Evolutionary conservation across 2,113 vertebrate species (phyloP), one percentile per base, ranked within the genome.

Genomic region (Mormyrus iriodes): DNA sequence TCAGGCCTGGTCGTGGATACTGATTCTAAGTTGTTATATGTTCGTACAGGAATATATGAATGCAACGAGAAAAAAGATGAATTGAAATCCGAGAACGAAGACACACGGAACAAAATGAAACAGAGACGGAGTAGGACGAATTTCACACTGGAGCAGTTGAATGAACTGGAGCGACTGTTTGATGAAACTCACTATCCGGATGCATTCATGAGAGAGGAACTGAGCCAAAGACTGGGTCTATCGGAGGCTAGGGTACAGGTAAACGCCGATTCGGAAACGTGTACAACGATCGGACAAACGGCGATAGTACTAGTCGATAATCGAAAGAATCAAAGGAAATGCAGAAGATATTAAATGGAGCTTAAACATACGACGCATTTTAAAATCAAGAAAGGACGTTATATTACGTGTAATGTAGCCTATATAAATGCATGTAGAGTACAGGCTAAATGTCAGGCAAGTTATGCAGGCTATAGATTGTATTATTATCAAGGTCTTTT

Each of bases 181-280:
- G 98, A 99, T 93, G 98, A 99, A 95, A 99, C 98, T 88, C 98
- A 99, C 94, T 99, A 99, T 90, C 98, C 98, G 0, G 98, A 99
- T 95, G 98, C 98, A 88, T 99, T 99, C 95, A 99, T 99, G 98
- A 95, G 98, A 84, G 98, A 99, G 95, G 98, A 99, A 92, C 94
- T 99, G 91, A 99, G 98, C 95, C 98, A 99, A 95, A 96, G 98
- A 92, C 96, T 99, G 93, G 98, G 98, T 39, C 96, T 99, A 21
- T 98, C 98, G 42, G 98, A 99, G 96, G 98, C 98, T 94, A 95
- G 98, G 85, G 98, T 99, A 84, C 98, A 99, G 98, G 98, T 98
- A 91, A 83, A 69, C 42, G 13, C 61, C 53, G 27, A 69, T 4
- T 27, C n/a, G 58, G 9, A 65, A 27, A 31, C 61, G 61, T 9